Conservation (phyloP, 1,140 invertebrate genomes). For the Temnothorax curvispinosus region DNA sequence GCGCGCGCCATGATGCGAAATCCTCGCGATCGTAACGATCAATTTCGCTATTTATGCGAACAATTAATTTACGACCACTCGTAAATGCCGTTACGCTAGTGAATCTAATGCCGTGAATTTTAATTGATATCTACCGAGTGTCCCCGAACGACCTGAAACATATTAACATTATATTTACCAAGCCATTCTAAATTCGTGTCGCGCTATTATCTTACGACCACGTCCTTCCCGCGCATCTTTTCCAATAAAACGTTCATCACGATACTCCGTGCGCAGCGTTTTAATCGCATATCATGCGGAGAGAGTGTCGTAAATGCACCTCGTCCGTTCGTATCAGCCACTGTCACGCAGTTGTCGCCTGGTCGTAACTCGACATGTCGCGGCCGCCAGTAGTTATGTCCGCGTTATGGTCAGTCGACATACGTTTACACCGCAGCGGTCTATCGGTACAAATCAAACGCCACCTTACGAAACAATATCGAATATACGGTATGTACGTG, state of each 20-base stretch:
- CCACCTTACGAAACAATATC: conserved; percentile 8
- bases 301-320: conserved; percentile 18
- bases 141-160: background rate
- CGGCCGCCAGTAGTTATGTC: conserved; percentile 35
- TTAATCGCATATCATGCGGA: conserved; percentile 16
- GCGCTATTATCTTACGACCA: background rate
- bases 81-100: background rate
- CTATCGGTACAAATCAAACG: background rate
- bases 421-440: conserved; percentile 15
- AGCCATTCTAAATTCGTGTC: background rate
- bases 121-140: conserved; percentile 8
- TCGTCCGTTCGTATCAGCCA: conserved; percentile 20
- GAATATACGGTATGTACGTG: background rate
- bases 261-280: background rate
- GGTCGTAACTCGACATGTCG: conserved; percentile 34
- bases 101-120: background rate
- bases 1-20: background rate
- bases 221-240: background rate
- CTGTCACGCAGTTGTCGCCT: conserved; percentile 49
- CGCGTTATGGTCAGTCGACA: conserved; percentile 45
- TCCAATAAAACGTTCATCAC: background rate
- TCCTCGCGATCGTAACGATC: background rate
- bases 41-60: conserved; percentile 12
- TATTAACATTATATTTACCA: background rate
- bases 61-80: conserved; percentile 19